Percentiles rank a stretch among this genome's conserved stretches.
Evolutionary conservation across 2,113 vertebrate genomes (phyloP).

Genomic region (Rostratula benghalensis): DNA sequence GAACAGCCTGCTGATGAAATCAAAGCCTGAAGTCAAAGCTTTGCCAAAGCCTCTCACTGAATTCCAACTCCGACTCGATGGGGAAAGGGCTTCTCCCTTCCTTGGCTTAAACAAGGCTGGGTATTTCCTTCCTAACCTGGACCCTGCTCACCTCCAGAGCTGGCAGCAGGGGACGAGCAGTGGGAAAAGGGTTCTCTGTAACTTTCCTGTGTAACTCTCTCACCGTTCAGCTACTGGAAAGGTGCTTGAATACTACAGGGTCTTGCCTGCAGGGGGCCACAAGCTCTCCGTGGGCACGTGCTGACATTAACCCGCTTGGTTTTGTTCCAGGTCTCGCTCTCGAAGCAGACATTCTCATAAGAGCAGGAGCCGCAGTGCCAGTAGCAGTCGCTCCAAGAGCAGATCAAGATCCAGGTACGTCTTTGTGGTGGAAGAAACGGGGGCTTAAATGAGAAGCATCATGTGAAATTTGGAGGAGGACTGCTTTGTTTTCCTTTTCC

Average conservation of each 20-base stretch:
- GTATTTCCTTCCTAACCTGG: background rate
- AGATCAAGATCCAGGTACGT: constrained; percentile 86
- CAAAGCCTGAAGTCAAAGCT: background rate
- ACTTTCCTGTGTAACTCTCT: background rate
- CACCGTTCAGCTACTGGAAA: background rate
- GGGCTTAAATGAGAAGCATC: background rate
- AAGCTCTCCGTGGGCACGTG: fast-evolving
- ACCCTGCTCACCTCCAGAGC: fast-evolving
- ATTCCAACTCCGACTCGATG: background rate
- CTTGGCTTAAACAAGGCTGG: background rate
- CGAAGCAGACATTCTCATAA: constrained; percentile 92
- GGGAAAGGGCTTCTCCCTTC: background rate
- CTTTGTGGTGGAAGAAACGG: background rate
- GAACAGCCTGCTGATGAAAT: background rate
- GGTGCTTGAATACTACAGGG: background rate
- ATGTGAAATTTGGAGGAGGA: background rate
- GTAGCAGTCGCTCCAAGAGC: constrained; percentile 86
- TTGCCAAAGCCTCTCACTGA: background rate
- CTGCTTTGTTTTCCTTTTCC: background rate
- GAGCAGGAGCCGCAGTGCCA: constrained; percentile 90
- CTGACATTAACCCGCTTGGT: background rate
- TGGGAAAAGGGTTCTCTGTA: background rate
- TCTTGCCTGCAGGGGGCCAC: background rate
- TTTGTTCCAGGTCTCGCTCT: constrained; percentile 86
- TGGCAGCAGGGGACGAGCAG: background rate